phyloP scores from a whole-genome alignment of 2,888 invertebrate genomes.

The Tetanocera ferruginea region DNA sequence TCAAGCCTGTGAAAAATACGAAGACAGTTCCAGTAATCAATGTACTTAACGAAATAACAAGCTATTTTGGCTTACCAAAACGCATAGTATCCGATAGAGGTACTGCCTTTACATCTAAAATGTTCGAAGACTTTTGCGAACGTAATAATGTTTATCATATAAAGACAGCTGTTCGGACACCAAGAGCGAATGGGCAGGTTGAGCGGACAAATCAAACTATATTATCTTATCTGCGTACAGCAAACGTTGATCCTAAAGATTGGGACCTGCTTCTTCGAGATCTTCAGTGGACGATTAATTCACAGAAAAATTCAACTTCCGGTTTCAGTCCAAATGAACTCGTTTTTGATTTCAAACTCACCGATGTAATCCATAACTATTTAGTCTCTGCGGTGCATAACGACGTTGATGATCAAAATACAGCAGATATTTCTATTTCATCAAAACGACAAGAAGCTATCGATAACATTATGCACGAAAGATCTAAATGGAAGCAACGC shows the following conservation, averaged over 20 bases:
- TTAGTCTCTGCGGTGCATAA: too few species aligned
- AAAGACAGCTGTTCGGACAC: slow-evolving; percentile 50
- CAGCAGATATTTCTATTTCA: too few species aligned
- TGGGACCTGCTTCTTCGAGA: slow-evolving; percentile 24
- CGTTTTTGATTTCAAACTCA: too few species aligned
- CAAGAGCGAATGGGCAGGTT: slow-evolving; percentile 29
- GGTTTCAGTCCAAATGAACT: too few species aligned
- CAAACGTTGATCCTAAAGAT: too few species aligned
- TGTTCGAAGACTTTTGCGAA: neutral
- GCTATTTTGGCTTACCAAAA: too few species aligned
- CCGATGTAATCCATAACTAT: too few species aligned
- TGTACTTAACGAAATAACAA: slow-evolving; percentile 35
- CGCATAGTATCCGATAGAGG: too few species aligned
- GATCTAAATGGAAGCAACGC: too few species aligned
- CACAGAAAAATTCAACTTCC: slow-evolving; percentile 39
- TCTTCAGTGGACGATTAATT: slow-evolving; percentile 46
- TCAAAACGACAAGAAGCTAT: too few species aligned
- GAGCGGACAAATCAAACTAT: slow-evolving; percentile 22
- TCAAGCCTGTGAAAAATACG: slow-evolving; percentile 34
- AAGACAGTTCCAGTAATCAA: slow-evolving; percentile 32
- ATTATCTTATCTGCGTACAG: neutral
- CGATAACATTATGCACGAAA: too few species aligned
- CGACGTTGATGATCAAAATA: too few species aligned
- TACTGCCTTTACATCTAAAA: neutral
- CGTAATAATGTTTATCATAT: slow-evolving; percentile 38